Evolutionary conservation across 35 echinoderm and acorn worm genomes (phyloP).

Genomic region (Apostichopus japonicus): DNA sequence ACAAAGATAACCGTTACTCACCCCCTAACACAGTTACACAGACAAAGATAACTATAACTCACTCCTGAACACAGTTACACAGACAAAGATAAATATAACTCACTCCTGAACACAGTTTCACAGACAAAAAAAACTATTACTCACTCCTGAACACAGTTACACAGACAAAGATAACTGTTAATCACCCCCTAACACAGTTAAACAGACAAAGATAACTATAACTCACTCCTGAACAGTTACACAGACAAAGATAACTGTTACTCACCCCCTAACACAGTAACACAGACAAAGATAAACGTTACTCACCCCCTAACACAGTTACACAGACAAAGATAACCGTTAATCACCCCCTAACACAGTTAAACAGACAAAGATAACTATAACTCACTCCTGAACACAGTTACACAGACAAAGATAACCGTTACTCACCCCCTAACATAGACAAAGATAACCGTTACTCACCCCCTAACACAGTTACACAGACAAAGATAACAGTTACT

Average conservation of each 20-base stretch:
- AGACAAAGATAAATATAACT: not conserved
- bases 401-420: not conserved
- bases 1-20: not conserved
- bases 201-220: not conserved
- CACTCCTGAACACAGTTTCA: not conserved
- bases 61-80: not conserved
- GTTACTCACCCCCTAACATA: no score
- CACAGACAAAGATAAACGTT: not conserved
- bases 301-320: not conserved
- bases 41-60: not conserved
- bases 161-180: not conserved
- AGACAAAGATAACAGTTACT: not conserved
- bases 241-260: not conserved
- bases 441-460: not conserved
- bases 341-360: not conserved
- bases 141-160: not conserved
- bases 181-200: not conserved
- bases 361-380: not conserved
- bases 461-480: not conserved
- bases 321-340: not conserved
- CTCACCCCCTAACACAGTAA: not conserved
- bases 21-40: not conserved
- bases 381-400: not conserved
- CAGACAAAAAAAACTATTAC: not conserved
- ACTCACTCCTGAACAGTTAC: slow-evolving; percentile 3